Evolutionary conservation across 23 tunicate species (phyloP).

Genomic region (Styela clava): DNA sequence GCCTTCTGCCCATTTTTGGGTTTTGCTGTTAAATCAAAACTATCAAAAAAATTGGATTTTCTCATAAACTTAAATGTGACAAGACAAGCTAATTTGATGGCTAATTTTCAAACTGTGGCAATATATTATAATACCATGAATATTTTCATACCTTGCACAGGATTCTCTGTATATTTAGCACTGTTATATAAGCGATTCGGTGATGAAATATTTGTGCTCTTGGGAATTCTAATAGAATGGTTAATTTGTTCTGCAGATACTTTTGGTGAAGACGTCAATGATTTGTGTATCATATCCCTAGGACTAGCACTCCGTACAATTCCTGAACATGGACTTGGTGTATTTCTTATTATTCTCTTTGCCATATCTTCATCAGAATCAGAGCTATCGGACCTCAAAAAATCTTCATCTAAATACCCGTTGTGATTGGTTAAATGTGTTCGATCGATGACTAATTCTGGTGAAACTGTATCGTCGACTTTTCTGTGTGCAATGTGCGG

Average conservation of each 20-base stretch:
- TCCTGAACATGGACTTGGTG: conserved; percentile 42
- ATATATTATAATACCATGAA: no score
- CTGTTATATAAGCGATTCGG: conserved; percentile 39
- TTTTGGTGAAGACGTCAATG: neutral
- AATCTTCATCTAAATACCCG: conserved; percentile 7
- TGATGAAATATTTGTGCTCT: conserved; percentile 13
- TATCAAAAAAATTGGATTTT: no score
- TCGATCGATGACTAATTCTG: neutral
- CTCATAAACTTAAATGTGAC: no score
- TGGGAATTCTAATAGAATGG: neutral
- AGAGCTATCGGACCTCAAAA: conserved; percentile 8
- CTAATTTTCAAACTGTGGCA: no score
- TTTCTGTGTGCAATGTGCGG: conserved; percentile 22
- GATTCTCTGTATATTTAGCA: conserved; percentile 25
- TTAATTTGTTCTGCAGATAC: neutral
- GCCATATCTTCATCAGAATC: conserved; percentile 30
- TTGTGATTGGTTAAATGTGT: neutral
- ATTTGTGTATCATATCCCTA: neutral
- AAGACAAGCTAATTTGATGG: no score
- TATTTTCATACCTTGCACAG: neutral
- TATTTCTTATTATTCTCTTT: conserved; percentile 30
- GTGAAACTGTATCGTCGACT: neutral
- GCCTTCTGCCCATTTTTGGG: no score
- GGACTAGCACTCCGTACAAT: neutral
- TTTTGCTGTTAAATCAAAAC: no score